Conservation (phyloP, 2,888 invertebrate species). For the Lasius fuliginosus region DNA sequence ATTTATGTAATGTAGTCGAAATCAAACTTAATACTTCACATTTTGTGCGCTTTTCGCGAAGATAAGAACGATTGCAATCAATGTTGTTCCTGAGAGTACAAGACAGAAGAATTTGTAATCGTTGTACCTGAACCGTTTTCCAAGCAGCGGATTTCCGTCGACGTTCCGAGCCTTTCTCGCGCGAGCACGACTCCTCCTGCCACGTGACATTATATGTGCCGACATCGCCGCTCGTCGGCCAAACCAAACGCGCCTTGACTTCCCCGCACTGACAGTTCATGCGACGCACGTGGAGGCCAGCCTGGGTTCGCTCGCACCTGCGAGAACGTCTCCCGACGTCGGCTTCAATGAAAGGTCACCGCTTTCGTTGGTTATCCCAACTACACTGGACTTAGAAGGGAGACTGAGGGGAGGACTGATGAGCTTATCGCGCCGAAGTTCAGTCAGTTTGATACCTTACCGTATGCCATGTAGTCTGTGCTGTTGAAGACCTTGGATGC, state of each 20-base stretch:
- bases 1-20: not conserved
- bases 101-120: not conserved
- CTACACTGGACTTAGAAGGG: slow-evolving; percentile 56
- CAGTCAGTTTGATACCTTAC: slow-evolving; percentile 68
- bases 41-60: not conserved
- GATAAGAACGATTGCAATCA: not conserved
- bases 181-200: slow-evolving; percentile 73
- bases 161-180: slow-evolving; percentile 31
- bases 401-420: slow-evolving; percentile 47
- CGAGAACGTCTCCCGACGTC: slow-evolving; percentile 75
- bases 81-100: not conserved
- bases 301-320: slow-evolving; percentile 77
- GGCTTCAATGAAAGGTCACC: slow-evolving; percentile 77
- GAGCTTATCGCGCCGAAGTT: slow-evolving; percentile 34
- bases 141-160: slow-evolving; percentile 46
- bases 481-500: slow-evolving; percentile 91
- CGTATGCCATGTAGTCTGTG: slow-evolving; percentile 87
- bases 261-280: slow-evolving; percentile 77
- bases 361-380: slow-evolving; percentile 73
- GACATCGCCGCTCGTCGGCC: slow-evolving; percentile 73
- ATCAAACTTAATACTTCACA: not conserved
- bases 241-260: slow-evolving; percentile 78
- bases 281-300: slow-evolving; percentile 75
- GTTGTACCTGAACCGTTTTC: slow-evolving; percentile 67
- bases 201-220: slow-evolving; percentile 78